Evolutionary conservation across 2,797 vertebrate species (phyloP), one percentile per base, ranked within the genome.

Genomic region (Myioborus melanocephalus): DNA sequence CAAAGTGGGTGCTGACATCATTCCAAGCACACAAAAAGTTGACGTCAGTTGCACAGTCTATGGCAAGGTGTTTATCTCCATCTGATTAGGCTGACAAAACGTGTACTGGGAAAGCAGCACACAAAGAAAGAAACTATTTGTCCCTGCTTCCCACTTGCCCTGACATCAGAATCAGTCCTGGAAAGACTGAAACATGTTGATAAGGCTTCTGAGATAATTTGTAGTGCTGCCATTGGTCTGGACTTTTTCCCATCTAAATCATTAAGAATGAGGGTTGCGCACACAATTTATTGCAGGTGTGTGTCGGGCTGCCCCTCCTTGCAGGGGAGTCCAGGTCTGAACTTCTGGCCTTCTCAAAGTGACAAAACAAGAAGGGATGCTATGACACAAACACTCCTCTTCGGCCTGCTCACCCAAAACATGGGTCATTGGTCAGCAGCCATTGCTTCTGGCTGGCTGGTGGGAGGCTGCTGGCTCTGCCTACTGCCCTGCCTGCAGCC

Each of bases 21-120:
- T 89, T 92, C 55, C 85, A 73, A 95, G 66, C 55, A 46, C 69
- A 87, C 89, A 95, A 90, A 93, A 96, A 96, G 79, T 90, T 96
- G 92, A 85, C 63, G 59, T 95, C 72, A 87, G 88, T 81, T 72
- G 34, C 52, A 47, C 50, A 37, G 52, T 56, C 14, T 69, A n/a
- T 81, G 52, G 89, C 95, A 95, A 95, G 93, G 89, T 95, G 94
- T 89, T 96, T 96, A 94, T 96, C 95, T 95, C 52, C 89, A 91
- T 93, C 84, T 93, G 94, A 95, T 96, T 95, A 96, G 89, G 66
- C 77, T 92, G 70, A 76, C 59, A 56, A 92, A 94, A 70, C 0
- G 7, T 22, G 3, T 27, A 15, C 39, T 69, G 81, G 34, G 39
- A 77, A 89, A 82, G 55, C 69, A 83, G 76, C 27, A 14, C 59